Evolutionary conservation across 2,113 vertebrate genomes (phyloP).

Genomic region (Eidolon helvum): DNA sequence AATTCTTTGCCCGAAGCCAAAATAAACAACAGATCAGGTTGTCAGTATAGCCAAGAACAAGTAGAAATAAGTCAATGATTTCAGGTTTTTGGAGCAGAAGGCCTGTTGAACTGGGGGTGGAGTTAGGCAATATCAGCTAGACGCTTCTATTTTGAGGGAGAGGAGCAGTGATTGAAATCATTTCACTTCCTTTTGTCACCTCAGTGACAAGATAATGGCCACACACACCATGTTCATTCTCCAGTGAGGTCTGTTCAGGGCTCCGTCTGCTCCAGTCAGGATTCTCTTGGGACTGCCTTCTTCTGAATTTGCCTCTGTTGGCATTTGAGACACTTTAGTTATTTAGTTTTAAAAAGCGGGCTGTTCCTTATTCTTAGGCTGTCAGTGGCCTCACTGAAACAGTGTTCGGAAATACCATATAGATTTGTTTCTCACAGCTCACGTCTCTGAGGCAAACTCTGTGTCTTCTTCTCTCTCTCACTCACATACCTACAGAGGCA

Average conservation of each 20-base stretch:
- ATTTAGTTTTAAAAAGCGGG: neutral
- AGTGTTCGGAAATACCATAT: neutral
- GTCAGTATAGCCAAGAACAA: neutral
- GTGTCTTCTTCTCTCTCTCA: neutral
- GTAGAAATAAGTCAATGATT: neutral
- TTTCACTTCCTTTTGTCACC: neutral
- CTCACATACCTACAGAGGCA: neutral
- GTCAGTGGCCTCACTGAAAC: neutral
- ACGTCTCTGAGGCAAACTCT: neutral
- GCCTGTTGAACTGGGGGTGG: neutral
- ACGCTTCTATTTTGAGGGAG: neutral
- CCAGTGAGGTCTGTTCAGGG: neutral
- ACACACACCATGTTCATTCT: neutral
- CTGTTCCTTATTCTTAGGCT: neutral
- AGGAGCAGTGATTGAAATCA: neutral
- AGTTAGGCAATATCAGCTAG: neutral
- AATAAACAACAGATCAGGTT: neutral
- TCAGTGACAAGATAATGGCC: neutral
- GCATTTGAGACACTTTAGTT: neutral
- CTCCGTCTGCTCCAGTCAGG: neutral
- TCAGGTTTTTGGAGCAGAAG: neutral
- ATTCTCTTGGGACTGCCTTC: neutral
- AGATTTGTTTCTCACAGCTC: neutral
- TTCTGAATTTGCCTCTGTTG: conserved; percentile 25
- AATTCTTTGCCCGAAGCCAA: neutral